Conservation (phyloP, 2,797 vertebrate species). For the Bovichtus variegatus region DNA sequence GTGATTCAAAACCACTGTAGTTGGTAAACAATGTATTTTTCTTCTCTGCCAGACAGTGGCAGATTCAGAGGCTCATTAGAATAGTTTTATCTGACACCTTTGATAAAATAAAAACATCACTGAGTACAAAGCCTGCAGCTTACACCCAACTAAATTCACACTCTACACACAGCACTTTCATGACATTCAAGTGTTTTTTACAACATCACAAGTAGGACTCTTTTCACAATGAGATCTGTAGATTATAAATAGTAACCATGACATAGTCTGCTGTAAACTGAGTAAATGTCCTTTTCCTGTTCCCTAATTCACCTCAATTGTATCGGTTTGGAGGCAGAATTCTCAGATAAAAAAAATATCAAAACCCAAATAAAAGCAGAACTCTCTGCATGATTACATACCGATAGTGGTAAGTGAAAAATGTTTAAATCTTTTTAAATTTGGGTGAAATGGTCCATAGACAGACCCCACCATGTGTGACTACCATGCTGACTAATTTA, state of each 20-base stretch:
- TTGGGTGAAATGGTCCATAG: background rate
- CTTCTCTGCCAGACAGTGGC: background rate
- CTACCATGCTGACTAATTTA: background rate
- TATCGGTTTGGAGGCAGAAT: background rate
- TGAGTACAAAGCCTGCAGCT: background rate
- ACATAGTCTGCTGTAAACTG: background rate
- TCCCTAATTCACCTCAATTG: no score
- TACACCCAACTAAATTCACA: background rate
- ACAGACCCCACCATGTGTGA: background rate
- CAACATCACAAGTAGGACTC: background rate
- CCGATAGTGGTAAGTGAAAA: background rate
- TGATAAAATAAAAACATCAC: background rate
- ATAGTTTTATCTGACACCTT: background rate
- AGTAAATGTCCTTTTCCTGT: background rate
- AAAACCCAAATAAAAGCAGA: background rate
- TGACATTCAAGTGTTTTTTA: background rate
- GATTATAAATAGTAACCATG: background rate
- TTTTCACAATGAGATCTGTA: background rate
- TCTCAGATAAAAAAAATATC: background rate
- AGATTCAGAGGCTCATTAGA: background rate
- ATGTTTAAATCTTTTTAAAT: no score
- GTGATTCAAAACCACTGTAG: background rate
- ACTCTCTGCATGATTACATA: background rate
- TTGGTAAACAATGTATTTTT: background rate
- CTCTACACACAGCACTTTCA: background rate